phyloP scores from a whole-genome alignment of 1,140 invertebrate genomes.

The Eumaeus atala region DNA sequence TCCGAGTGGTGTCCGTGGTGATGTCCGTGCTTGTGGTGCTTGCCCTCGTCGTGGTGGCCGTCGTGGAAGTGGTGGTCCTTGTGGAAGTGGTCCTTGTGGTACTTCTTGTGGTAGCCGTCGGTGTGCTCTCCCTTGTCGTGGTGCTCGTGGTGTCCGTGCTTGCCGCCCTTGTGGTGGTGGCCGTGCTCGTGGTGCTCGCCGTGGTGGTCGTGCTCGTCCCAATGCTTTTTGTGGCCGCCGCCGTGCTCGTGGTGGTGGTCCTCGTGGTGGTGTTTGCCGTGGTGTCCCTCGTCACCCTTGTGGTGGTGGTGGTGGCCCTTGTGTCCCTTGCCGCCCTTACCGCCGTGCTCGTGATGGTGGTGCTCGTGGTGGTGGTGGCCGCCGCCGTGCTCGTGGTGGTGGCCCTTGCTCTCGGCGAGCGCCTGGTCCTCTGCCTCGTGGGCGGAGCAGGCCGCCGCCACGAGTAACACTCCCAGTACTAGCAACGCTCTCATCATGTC shows the following conservation, averaged over 20 bases:
- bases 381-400: slow-evolving; percentile 66
- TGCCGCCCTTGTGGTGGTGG: slow-evolving; percentile 78
- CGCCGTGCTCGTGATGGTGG: slow-evolving; percentile 71
- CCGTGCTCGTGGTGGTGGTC: slow-evolving; percentile 77
- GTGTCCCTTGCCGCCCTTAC: slow-evolving; percentile 73
- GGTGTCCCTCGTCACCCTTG: slow-evolving; percentile 78
- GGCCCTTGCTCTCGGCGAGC: slow-evolving; percentile 68
- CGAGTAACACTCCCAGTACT: slow-evolving; percentile 43
- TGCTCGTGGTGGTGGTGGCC: slow-evolving; percentile 73
- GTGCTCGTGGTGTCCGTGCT: slow-evolving; percentile 76
- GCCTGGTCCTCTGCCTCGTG: slow-evolving; percentile 54
- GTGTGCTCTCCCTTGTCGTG: slow-evolving; percentile 78
- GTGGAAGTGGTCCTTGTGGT: slow-evolving; percentile 82
- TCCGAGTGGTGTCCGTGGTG: slow-evolving; percentile 76
- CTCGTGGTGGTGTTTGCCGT: slow-evolving; percentile 78
- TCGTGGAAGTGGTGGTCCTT: slow-evolving; percentile 82
- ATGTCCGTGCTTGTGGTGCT: slow-evolving; percentile 77
- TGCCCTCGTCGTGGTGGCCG: slow-evolving; percentile 77
- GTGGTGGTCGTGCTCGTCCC: slow-evolving; percentile 80
- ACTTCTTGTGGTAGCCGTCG: slow-evolving; percentile 79
- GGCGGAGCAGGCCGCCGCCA: slow-evolving; percentile 42
- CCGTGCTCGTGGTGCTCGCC: slow-evolving; percentile 79
- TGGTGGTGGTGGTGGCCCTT: slow-evolving; percentile 77
- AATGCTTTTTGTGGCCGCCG: slow-evolving; percentile 79
- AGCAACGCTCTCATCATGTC: slow-evolving; percentile 45